Evolutionary conservation across 2,888 invertebrate species (phyloP), one percentile per base, ranked within the genome.

Genomic region (Rhopalosiphum nymphaeae): DNA sequence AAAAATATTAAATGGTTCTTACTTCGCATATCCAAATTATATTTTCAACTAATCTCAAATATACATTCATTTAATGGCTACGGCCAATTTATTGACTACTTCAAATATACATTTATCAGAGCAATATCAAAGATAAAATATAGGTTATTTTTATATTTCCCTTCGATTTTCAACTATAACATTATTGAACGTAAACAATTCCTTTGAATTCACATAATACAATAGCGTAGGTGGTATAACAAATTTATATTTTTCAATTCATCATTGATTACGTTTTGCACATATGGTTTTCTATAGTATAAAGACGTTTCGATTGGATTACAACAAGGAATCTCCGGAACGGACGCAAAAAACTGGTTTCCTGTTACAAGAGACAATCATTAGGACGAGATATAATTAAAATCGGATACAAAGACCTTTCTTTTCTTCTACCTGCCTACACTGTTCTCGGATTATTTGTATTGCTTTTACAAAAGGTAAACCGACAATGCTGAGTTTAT

Each of bases 371-470:
- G 86, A 85, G 56, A 85, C 85, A 26, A 92, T 87, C 57, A 61
- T 91, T 56, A 86, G 36, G 91, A 57, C 57, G 57, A 56, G 46
- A 85, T 91, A 85, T 85, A 91, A 91, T 91, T 91, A 91, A 91
- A 91, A 85, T 44, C 42, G 25, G 91, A 85, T 56, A 91, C 85
- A 91, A 91, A 91, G 91, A 85, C 56, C 85, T 56, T 89, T 89
- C 29, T 61, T 44, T 42, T 29, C 42, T 16, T 53, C 21, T 53
- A 46, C 42, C 56, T 42, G n/a, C 67, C 25, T 46, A 49, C 46
- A 26, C 42, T 36, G 26, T 26, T 46, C 29, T 29, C 46, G 13
- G 46, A 91, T 91, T 86, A 44, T 91, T 86, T 57, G 57, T 86
- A 44, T 85, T 67, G 10, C 42, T 56, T 29, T 84, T 84, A 84